phyloP scores from a whole-genome alignment of 2,113 vertebrate genomes.

The Sisor rabdophorus region DNA sequence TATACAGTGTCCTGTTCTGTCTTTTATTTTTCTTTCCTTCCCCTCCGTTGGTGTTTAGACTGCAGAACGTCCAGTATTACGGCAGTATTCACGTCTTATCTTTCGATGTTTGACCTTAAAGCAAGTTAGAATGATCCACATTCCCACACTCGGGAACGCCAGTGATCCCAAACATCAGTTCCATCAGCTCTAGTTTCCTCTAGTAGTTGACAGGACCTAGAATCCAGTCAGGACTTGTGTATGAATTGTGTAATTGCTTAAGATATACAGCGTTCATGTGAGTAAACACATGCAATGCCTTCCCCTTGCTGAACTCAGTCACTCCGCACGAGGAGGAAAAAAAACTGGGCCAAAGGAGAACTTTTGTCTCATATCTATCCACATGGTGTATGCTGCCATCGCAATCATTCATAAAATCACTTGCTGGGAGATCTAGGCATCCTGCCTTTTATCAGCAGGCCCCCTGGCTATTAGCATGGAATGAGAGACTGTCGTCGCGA shows the following conservation, averaged over 20 bases:
- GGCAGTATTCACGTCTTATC: conserved; percentile 40
- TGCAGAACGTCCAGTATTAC: conserved; percentile 38
- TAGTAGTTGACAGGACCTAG: neutral
- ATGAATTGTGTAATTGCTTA: neutral
- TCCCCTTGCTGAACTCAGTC: conserved; percentile 12
- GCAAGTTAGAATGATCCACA: conserved; percentile 24
- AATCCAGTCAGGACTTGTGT: neutral
- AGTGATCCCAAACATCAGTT: neutral
- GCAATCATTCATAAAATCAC: conserved; percentile 71
- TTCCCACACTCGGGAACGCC: conserved; percentile 40
- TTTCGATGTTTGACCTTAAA: conserved; percentile 42
- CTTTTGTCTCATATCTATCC: conserved; percentile 52
- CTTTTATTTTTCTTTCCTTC: conserved; percentile 7
- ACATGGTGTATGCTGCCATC: conserved; percentile 62
- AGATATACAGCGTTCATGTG: neutral
- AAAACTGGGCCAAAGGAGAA: conserved; percentile 41
- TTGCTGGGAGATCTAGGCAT: conserved; percentile 40
- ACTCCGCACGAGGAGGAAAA: neutral
- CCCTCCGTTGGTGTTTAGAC: conserved; percentile 49
- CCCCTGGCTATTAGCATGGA: conserved; percentile 43
- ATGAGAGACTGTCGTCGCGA: conserved; percentile 38
- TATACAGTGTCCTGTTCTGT: conserved; percentile 28
- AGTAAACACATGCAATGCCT: neutral
- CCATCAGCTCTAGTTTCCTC: neutral
- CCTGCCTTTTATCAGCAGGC: conserved; percentile 39